Base-by-base conservation (phyloP, 2,888 invertebrate genomes). In the Oligia latruncula region DNA sequence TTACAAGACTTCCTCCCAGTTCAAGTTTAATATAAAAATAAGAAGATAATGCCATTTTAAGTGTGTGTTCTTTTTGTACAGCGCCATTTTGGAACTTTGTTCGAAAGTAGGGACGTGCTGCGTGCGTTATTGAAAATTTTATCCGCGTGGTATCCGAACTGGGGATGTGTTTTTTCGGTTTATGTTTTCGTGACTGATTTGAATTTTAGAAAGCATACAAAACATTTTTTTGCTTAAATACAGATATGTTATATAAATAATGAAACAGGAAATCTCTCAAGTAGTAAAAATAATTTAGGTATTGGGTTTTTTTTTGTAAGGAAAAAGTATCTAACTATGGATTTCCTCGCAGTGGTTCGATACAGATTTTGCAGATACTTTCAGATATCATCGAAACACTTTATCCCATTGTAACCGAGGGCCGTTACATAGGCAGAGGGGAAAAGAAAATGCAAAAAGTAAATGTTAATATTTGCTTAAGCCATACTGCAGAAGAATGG, bases 11-110 rank as follows among this genome's bases (percentile, higher is more conserved):
- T 92, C 92, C 92, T 93, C 91, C 89, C 91, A 89, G 91, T 93
- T 91, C 93, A 93, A 95, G 91, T 96, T 95, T 95, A 95, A 96
- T 95, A 95, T 93, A 94, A 96, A 95, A 95, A 95, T 95, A 95
- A 95, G 94, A 93, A 95, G 93, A 94, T 95, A 95, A 95, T 94
- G 94, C 92, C 89, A 89, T 93, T 95, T 95, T 95, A 92, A 95
- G 93, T 93, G 93, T 94, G 92, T 94, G 92, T 93, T 91, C 90
- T 93, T 92, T 89, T 92, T 91, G 83, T 84, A 82, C 80, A 65
- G 60, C 86, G 90, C 88, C 90, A 90, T 92, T 93, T 91, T 83
- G 74, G 87, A 94, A 92, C 91, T 92, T 92, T 93, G 92, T 87
- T 78, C 78, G 65, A 81, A 83, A 85, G 78, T 87, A 88, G 84